These are phyloP conservation scores for Harmothoe impar DNA, from an alignment of 2,888 invertebrate genomes.

Conservation along the genomic window DNA sequence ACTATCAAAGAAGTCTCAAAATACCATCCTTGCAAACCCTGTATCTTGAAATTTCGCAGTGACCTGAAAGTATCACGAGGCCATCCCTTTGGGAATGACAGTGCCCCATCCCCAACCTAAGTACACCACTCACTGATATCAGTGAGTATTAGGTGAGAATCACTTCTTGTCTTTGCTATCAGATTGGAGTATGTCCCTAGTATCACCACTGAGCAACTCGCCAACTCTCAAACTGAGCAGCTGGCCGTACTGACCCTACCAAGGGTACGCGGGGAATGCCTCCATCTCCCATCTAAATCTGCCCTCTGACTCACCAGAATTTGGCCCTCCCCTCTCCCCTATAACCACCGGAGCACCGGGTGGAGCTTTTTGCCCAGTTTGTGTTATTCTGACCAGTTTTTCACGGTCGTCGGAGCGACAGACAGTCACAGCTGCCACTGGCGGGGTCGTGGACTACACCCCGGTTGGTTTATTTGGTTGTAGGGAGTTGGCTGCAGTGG, in stretches of 20 bases:
- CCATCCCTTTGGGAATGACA: no score
- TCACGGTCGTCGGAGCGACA: conserved; percentile 10
- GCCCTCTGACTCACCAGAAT: conserved; percentile 6
- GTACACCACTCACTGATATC: no score
- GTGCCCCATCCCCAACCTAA: no score
- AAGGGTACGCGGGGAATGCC: neutral
- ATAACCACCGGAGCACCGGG: neutral
- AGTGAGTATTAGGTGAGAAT: no score
- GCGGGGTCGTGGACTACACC: neutral
- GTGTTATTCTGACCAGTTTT: conserved; percentile 48
- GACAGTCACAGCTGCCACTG: conserved; percentile 28
- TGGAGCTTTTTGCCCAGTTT: neutral
- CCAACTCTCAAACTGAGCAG: neutral
- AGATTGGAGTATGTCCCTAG: neutral
- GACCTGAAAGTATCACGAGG: no score
- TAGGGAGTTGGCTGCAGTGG: neutral
- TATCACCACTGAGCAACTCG: neutral
- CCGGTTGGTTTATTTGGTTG: conserved; percentile 12
- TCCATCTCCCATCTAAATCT: conserved; percentile 15
- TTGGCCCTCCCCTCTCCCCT: neutral
- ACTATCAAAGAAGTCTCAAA: no score
- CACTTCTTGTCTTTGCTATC: no score
- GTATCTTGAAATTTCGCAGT: no score
- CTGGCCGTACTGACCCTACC: conserved; percentile 28
- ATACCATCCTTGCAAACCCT: no score